phyloP scores from a whole-genome alignment of 2,113 vertebrate species.

The Mastomys coucha region DNA sequence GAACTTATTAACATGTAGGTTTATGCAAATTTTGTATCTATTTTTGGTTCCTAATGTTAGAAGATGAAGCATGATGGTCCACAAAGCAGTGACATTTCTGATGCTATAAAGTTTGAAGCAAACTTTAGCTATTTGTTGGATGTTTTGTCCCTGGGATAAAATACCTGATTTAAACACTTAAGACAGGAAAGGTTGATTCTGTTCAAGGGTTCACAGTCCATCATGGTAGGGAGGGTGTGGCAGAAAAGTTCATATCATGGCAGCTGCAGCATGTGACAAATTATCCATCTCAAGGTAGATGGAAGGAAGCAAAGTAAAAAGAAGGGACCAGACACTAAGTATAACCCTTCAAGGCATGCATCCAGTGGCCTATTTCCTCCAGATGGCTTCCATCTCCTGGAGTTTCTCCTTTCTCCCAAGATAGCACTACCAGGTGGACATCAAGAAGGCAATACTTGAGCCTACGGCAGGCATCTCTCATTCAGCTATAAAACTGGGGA shows the following conservation, averaged over 20 bases:
- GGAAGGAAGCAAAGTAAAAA: neutral
- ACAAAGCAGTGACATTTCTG: constrained; percentile 11
- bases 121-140: neutral
- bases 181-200: neutral
- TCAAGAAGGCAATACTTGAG: neutral
- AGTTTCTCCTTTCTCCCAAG: neutral
- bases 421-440: neutral
- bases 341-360: neutral
- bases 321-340: neutral
- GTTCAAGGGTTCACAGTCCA: neutral
- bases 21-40: constrained; percentile 16
- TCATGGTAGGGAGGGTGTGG: neutral
- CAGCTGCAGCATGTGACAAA: neutral
- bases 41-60: constrained; percentile 39
- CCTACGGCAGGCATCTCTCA: neutral
- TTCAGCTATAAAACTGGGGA: neutral
- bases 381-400: too few relatives aligned
- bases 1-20: neutral
- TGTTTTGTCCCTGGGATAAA: neutral
- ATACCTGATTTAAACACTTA: neutral
- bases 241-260: neutral
- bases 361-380: neutral
- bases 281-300: neutral
- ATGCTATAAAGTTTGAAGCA: constrained; percentile 30
- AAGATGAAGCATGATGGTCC: neutral